Base-by-base conservation (phyloP, 2,113 vertebrate genomes). In the Heterochromis multidens region DNA sequence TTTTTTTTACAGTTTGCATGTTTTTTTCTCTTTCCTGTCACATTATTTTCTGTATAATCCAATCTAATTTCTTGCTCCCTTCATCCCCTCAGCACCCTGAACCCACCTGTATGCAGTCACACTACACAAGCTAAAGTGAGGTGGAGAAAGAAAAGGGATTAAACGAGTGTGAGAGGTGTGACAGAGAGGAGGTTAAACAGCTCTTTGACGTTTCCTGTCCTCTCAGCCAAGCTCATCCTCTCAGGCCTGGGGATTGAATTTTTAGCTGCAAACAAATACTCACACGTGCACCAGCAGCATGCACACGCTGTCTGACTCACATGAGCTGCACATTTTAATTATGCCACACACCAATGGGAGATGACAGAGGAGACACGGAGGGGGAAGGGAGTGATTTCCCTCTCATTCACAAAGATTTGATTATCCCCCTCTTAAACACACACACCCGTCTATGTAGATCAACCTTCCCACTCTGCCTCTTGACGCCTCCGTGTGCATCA, bases 341-440 rank as follows among this genome's bases (percentile, higher is more conserved):
- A 88, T n/a, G 21, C 56, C 27, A 27, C 79, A 81, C 81, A 70
- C 80, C 82, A 77, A 85, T 60, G 54, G 83, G 84, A 91, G 86
- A 85, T 79, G 80, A 37, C 70, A 80, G 58, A 80, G 59, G 76
- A 79, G 70, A 65, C 23, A 49, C 13, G 46, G 76, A 80, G 74
- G 62, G 79, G 65, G 82, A 12, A 21, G 80, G 67, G 61, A 46
- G 80, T 37, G 70, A 87, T 61, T 89, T 85, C 23, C 56, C 58
- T 79, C 88, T 93, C 93, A 91, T 93, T 95, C 90, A 93, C 90
- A 87, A 91, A 91, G 87, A 93, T 85, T 86, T 88, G 77, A 92
- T 94, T 79, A 93, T 85, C 59, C 21, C 77, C 56, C 31, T 59
- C 56, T 54, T 3, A 56, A 61, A 79, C 81, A 79, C 61, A 58